Evolutionary conservation across 2,113 vertebrate species (phyloP).

Genomic region (Beaufortia kweichowensis): DNA sequence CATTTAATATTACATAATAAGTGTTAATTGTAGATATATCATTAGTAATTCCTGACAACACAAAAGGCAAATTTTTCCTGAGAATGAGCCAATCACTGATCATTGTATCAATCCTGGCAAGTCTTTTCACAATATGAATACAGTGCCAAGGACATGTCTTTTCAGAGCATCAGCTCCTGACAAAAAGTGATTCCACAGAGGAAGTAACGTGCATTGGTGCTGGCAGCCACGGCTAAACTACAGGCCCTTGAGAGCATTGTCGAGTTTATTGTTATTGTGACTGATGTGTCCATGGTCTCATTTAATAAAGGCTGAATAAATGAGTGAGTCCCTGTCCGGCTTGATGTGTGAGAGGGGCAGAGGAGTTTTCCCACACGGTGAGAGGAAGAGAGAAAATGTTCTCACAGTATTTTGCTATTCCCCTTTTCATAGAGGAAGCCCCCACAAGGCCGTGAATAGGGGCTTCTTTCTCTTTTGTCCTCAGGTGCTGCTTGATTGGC

Average conservation of each 20-base stretch:
- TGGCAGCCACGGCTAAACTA: conserved; percentile 53
- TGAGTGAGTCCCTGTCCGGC: conserved; percentile 63
- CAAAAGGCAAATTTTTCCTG: not conserved
- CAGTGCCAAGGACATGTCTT: conserved; percentile 48
- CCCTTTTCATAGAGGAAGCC: conserved; percentile 54
- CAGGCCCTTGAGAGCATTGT: conserved; percentile 52
- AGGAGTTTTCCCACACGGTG: conserved; percentile 74
- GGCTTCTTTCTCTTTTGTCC: conserved; percentile 48
- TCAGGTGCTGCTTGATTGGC: conserved; percentile 40
- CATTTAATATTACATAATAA: too few relatives aligned
- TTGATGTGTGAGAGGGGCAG: conserved; percentile 72
- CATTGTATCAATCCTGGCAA: conserved; percentile 37
- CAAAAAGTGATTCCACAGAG: conserved; percentile 48
- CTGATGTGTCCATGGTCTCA: conserved; percentile 70
- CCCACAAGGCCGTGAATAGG: conserved; percentile 44
- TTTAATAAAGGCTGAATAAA: conserved; percentile 63
- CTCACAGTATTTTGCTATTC: conserved; percentile 59
- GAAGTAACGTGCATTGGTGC: conserved; percentile 51
- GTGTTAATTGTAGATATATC: not conserved
- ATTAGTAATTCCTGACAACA: not conserved
- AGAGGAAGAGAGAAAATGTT: conserved; percentile 73
- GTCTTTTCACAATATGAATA: conserved; percentile 28
- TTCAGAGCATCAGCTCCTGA: conserved; percentile 38
- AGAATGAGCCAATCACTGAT: conserved; percentile 10
- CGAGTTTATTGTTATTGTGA: conserved; percentile 63